Conservation (phyloP, 1,140 invertebrate genomes). For the Pinna nobilis region DNA sequence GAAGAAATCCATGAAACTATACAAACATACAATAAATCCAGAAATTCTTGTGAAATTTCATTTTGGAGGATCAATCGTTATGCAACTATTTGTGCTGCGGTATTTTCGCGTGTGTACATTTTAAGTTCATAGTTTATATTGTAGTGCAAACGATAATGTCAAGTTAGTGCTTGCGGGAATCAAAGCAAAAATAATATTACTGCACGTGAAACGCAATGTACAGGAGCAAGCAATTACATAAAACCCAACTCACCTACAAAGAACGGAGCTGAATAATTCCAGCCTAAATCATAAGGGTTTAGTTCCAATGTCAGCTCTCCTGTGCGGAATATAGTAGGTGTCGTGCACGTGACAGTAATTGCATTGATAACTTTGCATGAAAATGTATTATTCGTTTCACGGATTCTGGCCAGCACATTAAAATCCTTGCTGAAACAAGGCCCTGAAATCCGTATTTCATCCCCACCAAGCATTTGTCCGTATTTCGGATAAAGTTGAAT, state of each 20-base stretch:
- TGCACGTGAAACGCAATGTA: no score
- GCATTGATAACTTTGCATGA: conserved; percentile 32
- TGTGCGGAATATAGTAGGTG: conserved; percentile 48
- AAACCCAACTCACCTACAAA: conserved; percentile 43
- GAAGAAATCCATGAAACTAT: no score
- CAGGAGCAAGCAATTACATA: no score
- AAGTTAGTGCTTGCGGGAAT: no score
- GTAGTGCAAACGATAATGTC: no score
- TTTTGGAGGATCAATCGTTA: no score
- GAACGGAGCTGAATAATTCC: conserved; percentile 46
- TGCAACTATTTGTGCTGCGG: no score
- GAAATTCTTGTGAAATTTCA: no score
- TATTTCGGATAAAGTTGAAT: conserved; percentile 37
- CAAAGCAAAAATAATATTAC: no score
- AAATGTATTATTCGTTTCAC: conserved; percentile 49
- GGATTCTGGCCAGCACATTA: conserved; percentile 30
- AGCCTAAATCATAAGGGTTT: conserved; percentile 36
- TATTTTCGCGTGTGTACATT: no score
- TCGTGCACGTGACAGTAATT: conserved; percentile 36
- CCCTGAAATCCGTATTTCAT: conserved; percentile 46
- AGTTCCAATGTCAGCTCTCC: conserved; percentile 48
- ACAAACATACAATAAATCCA: no score
- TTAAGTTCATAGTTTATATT: no score
- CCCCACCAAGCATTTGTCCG: conserved; percentile 53
- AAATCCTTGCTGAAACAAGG: conserved; percentile 45